Conservation (phyloP, 2,113 vertebrate species). For the Lethenteron camtschaticum region DNA sequence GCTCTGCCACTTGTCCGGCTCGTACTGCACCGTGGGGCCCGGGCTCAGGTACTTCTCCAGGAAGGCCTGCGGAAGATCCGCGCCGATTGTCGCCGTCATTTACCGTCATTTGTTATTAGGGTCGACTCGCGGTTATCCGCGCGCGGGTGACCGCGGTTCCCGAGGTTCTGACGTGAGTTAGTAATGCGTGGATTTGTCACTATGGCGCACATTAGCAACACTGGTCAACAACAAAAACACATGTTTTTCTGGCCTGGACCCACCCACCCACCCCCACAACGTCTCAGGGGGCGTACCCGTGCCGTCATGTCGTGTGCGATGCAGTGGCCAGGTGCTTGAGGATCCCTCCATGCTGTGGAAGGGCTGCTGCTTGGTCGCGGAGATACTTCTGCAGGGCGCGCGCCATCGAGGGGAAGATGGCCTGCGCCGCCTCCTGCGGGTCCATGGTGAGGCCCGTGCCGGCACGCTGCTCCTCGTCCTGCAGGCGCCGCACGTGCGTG, state of each 20-base stretch:
- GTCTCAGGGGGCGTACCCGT: constrained; percentile 30
- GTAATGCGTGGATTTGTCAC: not conserved
- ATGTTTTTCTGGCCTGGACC: too few relatives aligned
- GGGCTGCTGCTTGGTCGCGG: constrained; percentile 71
- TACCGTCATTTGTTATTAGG: not conserved
- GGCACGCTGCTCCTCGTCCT: constrained; percentile 68
- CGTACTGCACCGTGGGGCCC: constrained; percentile 77
- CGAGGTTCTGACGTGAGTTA: not conserved
- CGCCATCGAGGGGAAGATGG: constrained; percentile 90
- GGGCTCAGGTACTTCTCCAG: constrained; percentile 62
- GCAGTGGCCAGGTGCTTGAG: constrained; percentile 88
- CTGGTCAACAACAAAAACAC: too few relatives aligned
- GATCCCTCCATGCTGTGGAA: constrained; percentile 98
- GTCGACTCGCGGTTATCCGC: not conserved
- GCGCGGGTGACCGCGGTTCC: not conserved
- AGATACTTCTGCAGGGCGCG: constrained; percentile 95
- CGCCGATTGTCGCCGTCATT: not conserved
- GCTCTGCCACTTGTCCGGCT: constrained; percentile 56
- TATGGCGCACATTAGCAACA: too few relatives aligned
- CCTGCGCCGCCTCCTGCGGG: constrained; percentile 71
- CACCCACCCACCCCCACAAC: not conserved
- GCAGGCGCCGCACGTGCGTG: constrained; percentile 81
- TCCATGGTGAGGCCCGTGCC: constrained; percentile 36
- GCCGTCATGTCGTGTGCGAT: constrained; percentile 95
- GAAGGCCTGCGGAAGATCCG: constrained; percentile 37